A percentile compares a stretch with the other conserved stretches of the same genome.
phyloP scores from a whole-genome alignment of 2,888 invertebrate genomes.

The Labia minor region DNA sequence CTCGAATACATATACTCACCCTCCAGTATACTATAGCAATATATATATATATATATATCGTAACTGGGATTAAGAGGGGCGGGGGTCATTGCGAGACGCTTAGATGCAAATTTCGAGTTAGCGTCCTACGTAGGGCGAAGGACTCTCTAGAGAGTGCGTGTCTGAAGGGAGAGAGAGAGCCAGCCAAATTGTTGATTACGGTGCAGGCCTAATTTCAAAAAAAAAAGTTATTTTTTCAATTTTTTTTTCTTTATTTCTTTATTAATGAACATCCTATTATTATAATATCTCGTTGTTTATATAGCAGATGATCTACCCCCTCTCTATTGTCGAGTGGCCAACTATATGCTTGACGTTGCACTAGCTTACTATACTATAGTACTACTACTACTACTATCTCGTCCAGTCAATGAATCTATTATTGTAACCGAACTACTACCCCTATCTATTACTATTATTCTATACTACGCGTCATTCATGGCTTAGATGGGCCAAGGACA shows the following conservation, averaged over 20 bases:
- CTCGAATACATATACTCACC: slow-evolving; percentile 2
- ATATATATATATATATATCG: background rate
- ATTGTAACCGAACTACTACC: slow-evolving; percentile 13
- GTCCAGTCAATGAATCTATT: background rate
- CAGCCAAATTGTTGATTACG: background rate
- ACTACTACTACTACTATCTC: background rate
- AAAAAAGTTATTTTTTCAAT: slow-evolving; percentile 4
- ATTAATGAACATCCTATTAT: background rate
- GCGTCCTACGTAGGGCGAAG: background rate
- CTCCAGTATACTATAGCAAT: background rate
- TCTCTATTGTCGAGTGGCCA: background rate
- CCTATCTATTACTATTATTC: slow-evolving; percentile 13
- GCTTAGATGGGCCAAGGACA: background rate
- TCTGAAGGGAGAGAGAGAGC: background rate
- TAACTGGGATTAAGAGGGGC: background rate
- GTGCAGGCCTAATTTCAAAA: background rate
- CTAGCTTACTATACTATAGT: background rate
- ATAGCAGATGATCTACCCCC: background rate
- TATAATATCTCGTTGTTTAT: background rate
- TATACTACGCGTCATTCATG: slow-evolving; percentile 1
- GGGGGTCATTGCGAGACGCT: background rate
- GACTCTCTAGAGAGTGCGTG: background rate
- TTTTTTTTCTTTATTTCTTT: background rate
- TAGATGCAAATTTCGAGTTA: slow-evolving; percentile 8
- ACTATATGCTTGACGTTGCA: background rate